A percentile compares a stretch with the other conserved stretches of the same genome.
Evolutionary conservation across 2,113 vertebrate genomes (phyloP).

Genomic region (Strigops habroptila): DNA sequence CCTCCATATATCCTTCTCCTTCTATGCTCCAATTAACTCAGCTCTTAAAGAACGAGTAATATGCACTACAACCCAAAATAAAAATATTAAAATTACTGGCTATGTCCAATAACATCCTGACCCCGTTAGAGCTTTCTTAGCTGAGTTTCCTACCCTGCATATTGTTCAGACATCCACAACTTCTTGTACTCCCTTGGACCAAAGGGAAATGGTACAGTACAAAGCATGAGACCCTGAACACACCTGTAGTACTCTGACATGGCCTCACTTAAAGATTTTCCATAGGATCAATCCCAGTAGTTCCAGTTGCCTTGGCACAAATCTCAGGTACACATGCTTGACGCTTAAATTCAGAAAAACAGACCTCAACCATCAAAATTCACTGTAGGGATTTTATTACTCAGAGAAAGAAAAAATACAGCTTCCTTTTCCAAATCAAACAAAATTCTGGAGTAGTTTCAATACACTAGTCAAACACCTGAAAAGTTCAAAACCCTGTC

Average conservation of each 20-base stretch:
- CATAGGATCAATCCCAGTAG: background rate
- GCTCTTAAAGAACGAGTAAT: background rate
- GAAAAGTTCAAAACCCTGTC: background rate
- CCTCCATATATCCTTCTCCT: background rate
- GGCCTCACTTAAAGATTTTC: background rate
- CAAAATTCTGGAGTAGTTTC: slow-evolving; percentile 4
- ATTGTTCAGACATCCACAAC: background rate
- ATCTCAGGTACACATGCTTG: background rate
- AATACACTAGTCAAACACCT: background rate
- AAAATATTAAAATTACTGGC: background rate
- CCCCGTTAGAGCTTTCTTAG: background rate
- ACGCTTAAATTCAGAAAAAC: background rate
- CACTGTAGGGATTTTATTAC: background rate
- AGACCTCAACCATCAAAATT: slow-evolving; percentile 1
- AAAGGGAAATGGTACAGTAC: background rate
- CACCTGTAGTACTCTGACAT: background rate
- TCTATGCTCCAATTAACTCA: background rate
- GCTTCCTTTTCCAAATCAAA: slow-evolving; percentile 23
- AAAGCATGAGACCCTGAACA: background rate
- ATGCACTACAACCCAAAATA: background rate
- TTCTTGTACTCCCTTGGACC: background rate
- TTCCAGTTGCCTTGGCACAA: background rate
- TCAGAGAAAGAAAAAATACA: background rate
- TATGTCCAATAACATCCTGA: background rate
- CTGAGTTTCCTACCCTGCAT: background rate